Base-by-base conservation (phyloP, 2,113 vertebrate species). In the Cyprinus carpio region DNA sequence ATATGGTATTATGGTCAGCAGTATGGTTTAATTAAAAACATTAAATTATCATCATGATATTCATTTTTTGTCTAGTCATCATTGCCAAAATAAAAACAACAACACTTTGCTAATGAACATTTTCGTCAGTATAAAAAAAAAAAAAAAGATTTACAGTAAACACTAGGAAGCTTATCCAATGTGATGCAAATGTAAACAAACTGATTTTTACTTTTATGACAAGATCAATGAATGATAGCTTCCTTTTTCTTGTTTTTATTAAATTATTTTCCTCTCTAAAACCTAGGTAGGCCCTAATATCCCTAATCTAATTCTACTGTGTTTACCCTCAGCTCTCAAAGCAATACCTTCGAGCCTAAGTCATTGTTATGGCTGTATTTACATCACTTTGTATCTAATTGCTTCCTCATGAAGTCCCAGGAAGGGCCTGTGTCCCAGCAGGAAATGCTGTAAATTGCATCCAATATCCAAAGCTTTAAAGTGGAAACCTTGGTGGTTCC, bases 331-430 rank as follows among this genome's bases (percentile, higher is more conserved):
- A 67, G 78, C 65, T 51, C 69, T 43, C 80, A 71, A 58, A 82
- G 75, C 87, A 49, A 88, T 75, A 84, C 31, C 78, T 76, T 49
- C 20, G 3, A 83, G 65, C 60, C n/a, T 85, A 72, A 82, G 64
- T 27, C 40, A 29, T 67, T 80, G 60, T 83, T 29, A 67, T 72
- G 81, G 65, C 54, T 85, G 81, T 87, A 86, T 90, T 84, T 84
- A 67, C 84, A 88, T 90, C 87, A 85, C 88, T 89, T 86, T 76
- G 84, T 83, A 64, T 90, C 79, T 90, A 88, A 92, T 90, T 88
- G 83, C 90, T 88, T 88, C 84, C 89, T 86, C 64, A 74, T 72
- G 75, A 79, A 91, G 77, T 84, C 37, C 16, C 75, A 75, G 72
- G 86, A 83, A 85, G 84, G 86, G 69, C 84, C 89, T 82, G 58